Evolutionary conservation across 2,888 invertebrate genomes (phyloP).

Genomic region (Leucozona laternaria): DNA sequence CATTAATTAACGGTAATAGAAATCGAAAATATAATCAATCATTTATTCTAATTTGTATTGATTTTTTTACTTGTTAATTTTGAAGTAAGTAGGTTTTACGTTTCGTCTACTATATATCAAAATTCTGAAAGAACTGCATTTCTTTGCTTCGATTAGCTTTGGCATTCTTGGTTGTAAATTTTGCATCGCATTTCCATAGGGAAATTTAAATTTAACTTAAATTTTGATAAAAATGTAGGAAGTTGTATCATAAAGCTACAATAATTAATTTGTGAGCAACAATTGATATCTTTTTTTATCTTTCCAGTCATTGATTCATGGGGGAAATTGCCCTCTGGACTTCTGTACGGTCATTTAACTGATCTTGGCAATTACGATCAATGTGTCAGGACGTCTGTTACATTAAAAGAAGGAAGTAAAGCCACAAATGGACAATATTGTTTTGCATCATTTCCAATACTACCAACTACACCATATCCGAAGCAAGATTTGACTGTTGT

Average conservation of each 20-base stretch:
- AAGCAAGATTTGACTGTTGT: not conserved
- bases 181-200: too few species aligned
- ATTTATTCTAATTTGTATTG: not conserved
- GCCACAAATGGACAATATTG: slow-evolving; percentile 79
- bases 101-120: not conserved
- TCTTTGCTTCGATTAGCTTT: too few species aligned
- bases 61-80: not conserved
- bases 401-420: slow-evolving; percentile 40
- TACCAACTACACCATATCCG: slow-evolving; percentile 67
- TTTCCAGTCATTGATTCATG: slow-evolving; percentile 80
- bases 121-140: too few species aligned
- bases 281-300: not conserved
- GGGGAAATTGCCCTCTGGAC: slow-evolving; percentile 80
- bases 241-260: too few species aligned
- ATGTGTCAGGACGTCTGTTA: slow-evolving; percentile 77
- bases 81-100: not conserved
- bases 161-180: too few species aligned
- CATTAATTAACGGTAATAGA: not conserved
- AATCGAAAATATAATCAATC: not conserved
- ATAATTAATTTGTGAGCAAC: not conserved
- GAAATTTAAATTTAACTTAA: too few species aligned
- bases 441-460: slow-evolving; percentile 32
- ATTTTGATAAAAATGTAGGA: too few species aligned
- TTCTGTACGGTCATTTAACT: slow-evolving; percentile 78
- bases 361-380: slow-evolving; percentile 80